These are phyloP conservation scores for Philopedon plagiatum DNA, from an alignment of 2,888 invertebrate species.

Conservation along the genomic window DNA sequence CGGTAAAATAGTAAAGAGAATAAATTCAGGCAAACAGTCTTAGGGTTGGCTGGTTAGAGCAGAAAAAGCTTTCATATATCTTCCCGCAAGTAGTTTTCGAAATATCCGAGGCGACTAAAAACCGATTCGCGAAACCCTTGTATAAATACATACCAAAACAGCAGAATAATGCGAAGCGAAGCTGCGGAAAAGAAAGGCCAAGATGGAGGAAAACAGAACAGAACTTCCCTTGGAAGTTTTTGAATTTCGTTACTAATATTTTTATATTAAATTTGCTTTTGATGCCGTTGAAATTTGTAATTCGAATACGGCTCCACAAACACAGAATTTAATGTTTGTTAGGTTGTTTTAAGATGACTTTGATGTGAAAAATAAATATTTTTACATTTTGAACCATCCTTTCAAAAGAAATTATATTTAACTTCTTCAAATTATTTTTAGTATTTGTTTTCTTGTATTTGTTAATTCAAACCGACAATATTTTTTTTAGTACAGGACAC, in stretches of 20 bases:
- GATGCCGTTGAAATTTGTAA: constrained; percentile 38
- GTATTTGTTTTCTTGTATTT: not conserved
- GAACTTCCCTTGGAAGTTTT: constrained; percentile 12
- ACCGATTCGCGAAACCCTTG: constrained; percentile 59
- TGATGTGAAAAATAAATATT: constrained; percentile 25
- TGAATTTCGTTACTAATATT: constrained; percentile 38
- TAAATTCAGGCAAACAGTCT: constrained; percentile 17
- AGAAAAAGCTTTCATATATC: constrained; percentile 42
- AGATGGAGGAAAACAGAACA: constrained; percentile 6
- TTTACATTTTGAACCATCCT: not conserved
- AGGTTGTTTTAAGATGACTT: constrained; percentile 25
- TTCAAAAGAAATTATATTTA: constrained; percentile 17
- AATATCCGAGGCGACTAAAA: constrained; percentile 60
- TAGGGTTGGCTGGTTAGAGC: constrained; percentile 26
- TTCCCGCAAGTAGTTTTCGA: constrained; percentile 55
- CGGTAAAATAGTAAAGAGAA: constrained; percentile 21
- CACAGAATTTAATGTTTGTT: constrained; percentile 19
- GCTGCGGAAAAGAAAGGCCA: constrained; percentile 43
- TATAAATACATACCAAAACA: constrained; percentile 65
- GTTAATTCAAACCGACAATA: too few species aligned
- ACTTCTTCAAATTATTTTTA: not conserved
- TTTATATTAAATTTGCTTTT: constrained; percentile 43
- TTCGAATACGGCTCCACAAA: constrained; percentile 29
- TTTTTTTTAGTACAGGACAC: too few species aligned
- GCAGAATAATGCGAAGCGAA: constrained; percentile 57